A percentile compares a stretch with the other conserved stretches of the same genome.
Conservation (phyloP, 2,888 invertebrate species). For the Agonum fuliginosum region DNA sequence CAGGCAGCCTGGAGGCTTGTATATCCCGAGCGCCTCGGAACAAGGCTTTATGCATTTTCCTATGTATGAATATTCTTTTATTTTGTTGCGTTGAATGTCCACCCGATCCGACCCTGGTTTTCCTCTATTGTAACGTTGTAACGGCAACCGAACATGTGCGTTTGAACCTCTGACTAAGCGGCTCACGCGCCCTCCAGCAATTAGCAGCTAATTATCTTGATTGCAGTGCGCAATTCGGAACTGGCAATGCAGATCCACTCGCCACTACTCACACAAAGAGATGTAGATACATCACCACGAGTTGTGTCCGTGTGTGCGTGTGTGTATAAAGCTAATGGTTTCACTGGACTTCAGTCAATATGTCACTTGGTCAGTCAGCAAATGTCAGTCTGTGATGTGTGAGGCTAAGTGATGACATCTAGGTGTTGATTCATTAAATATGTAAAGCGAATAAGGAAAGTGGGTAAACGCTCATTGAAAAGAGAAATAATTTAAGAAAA, state of each 20-base stretch:
- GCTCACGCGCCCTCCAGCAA: constrained; percentile 41
- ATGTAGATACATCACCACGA: not conserved
- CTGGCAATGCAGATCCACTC: constrained; percentile 11
- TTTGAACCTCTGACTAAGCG: not conserved
- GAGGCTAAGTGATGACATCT: too few relatives aligned
- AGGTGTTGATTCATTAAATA: too few relatives aligned
- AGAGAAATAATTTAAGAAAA: too few relatives aligned
- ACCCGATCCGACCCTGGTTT: too few relatives aligned
- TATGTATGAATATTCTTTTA: too few relatives aligned
- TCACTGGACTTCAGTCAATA: constrained; percentile 51
- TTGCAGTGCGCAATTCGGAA: constrained; percentile 51
- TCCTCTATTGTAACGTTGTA: too few relatives aligned
- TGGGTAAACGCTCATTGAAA: too few relatives aligned
- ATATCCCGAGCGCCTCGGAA: too few relatives aligned
- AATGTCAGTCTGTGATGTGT: constrained; percentile 8
- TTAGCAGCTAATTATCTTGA: constrained; percentile 56
- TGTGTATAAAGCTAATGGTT: constrained; percentile 50
- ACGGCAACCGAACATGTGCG: not conserved
- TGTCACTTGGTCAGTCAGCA: constrained; percentile 35
- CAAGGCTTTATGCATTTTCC: too few relatives aligned
- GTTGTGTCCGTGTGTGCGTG: not conserved
- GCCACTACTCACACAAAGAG: constrained; percentile 5
- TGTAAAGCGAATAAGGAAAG: too few relatives aligned
- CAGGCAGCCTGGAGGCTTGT: too few relatives aligned
- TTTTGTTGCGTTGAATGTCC: too few relatives aligned